Base-by-base conservation (phyloP, 2,797 vertebrate species). In the Meda fulgida region DNA sequence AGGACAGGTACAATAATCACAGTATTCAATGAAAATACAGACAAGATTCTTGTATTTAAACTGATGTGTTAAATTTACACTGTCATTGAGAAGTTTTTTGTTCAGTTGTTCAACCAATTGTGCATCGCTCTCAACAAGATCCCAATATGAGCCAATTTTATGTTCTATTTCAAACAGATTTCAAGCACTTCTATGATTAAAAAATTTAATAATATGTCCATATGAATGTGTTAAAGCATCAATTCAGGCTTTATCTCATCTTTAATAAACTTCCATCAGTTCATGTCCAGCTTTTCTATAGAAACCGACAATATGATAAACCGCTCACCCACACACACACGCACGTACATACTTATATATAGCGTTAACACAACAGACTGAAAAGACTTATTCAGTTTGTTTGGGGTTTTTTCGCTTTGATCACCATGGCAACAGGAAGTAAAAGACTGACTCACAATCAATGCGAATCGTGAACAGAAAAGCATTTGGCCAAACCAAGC, bases 391-490 rank as follows among this genome's bases (percentile, higher is more conserved):
- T 93, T 94, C 91, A 90, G 88, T 88, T 90, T 90, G 85, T 89
- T 91, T 92, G 90, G 1, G 4, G 90, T 51, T 91, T 51, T 58
- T 81, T 90, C 91, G 86, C 84, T 87, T 53, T 18, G 21, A 94
- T 94, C 94, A 92, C 94, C 93, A 95, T 94, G 91, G 94, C 93
- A 95, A 95, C 94, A 92, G 89, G 87, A 91, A 91, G 92, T 91
- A 78, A 53, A 51, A 51, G 34, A 84, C 55, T 18, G 65, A 78
- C 71, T 58, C 19, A 36, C 38, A 84, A 86, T 88, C 81, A 72
- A 84, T 86, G 51, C 65, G 14, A 79, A 19, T 69, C 21, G 19
- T 55, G 38, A 58, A 69, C 26, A 69, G 65, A 63, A 84, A 84
- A 70, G 29, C 7, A 1, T 53, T 53, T 77, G 46, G 71, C 23